A percentile compares a stretch with the other conserved stretches of the same genome.
phyloP scores from a whole-genome alignment of 1,140 invertebrate genomes.

The Aphis craccivora region DNA sequence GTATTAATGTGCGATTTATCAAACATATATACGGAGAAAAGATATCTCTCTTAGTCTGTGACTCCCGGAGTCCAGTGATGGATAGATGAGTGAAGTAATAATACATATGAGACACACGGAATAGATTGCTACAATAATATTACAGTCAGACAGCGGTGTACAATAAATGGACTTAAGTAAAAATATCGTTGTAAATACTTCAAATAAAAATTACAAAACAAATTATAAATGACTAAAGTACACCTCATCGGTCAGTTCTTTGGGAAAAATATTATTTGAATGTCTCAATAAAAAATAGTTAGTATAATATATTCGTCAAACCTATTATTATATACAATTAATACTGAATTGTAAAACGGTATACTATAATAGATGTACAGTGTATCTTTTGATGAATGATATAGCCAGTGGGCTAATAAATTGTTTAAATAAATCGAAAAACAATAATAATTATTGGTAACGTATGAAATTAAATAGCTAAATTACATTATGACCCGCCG shows the following conservation, averaged over 20 bases:
- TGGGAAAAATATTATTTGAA: not conserved
- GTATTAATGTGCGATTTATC: conserved; percentile 55
- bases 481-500: too few species aligned
- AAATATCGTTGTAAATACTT: conserved; percentile 29
- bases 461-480: not conserved
- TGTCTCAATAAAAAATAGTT: not conserved
- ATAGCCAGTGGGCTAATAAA: not conserved
- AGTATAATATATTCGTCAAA: not conserved
- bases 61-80: conserved; percentile 7
- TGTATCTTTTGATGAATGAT: too few species aligned
- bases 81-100: conserved; percentile 34
- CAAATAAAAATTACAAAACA: not conserved
- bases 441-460: not conserved
- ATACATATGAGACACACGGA: conserved; percentile 24
- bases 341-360: not conserved
- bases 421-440: not conserved
- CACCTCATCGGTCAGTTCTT: not conserved
- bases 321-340: not conserved
- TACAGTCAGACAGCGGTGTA: not conserved
- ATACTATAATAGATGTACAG: not conserved
- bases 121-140: not conserved
- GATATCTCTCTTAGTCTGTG: conserved; percentile 34
- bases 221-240: conserved; percentile 5
- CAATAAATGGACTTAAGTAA: not conserved
- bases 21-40: conserved; percentile 7